Conservation (phyloP, 92 coral and sea anemone species). For the Actinernus sp. region DNA sequence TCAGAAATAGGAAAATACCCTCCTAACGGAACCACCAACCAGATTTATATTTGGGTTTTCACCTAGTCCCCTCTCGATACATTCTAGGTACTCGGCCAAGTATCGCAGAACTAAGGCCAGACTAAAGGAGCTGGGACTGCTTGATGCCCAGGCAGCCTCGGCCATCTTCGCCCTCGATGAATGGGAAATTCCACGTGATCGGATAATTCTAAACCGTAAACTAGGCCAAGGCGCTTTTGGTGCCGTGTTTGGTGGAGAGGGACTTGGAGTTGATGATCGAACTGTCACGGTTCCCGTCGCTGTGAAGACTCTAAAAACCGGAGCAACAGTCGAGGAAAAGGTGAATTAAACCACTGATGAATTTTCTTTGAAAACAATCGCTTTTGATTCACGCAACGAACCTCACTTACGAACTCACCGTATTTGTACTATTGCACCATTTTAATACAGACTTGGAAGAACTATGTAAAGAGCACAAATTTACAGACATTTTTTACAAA, state of each 20-base stretch:
- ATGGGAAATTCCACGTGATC: slow-evolving; percentile 79
- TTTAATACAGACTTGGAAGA: too few species aligned
- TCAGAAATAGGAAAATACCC: too few species aligned
- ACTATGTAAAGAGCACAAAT: too few species aligned
- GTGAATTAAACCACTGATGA: too few species aligned
- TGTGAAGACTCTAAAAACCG: slow-evolving; percentile 70
- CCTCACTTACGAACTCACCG: background rate
- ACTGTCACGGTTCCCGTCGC: slow-evolving; percentile 65
- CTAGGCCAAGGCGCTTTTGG: slow-evolving; percentile 90
- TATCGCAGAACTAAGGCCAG: slow-evolving; percentile 73
- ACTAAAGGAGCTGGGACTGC: slow-evolving; percentile 75
- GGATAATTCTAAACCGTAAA: slow-evolving; percentile 68
- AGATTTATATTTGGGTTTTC: background rate
- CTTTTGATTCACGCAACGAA: background rate
- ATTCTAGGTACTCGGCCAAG: slow-evolving; percentile 74
- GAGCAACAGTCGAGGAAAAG: slow-evolving; percentile 76
- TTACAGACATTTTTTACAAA: too few species aligned
- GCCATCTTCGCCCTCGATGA: slow-evolving; percentile 76
- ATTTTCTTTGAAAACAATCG: background rate
- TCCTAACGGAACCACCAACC: too few species aligned
- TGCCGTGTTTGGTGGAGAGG: slow-evolving; percentile 86
- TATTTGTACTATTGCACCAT: background rate
- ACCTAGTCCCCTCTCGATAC: background rate
- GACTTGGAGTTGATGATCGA: slow-evolving; percentile 52
- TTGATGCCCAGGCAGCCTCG: slow-evolving; percentile 55